phyloP scores from a whole-genome alignment of 2,888 invertebrate species.

The Sinotaia quadrata region DNA sequence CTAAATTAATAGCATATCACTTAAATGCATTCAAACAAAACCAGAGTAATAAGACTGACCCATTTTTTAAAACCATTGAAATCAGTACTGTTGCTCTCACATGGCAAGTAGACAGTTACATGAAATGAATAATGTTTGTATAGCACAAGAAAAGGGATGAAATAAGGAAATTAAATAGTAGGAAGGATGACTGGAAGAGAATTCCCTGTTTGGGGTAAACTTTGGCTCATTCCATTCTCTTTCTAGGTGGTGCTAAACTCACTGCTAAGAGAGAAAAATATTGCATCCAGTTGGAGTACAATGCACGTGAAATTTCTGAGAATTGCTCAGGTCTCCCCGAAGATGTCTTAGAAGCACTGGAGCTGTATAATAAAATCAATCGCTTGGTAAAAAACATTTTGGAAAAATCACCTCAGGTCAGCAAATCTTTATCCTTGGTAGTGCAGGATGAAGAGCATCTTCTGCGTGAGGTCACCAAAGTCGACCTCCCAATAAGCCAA shows the following conservation, averaged over 20 bases:
- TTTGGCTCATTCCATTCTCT: too few relatives aligned
- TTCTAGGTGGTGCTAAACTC: slow-evolving; percentile 51
- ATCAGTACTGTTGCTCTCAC: too few relatives aligned
- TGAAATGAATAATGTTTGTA: too few relatives aligned
- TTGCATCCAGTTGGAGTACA: slow-evolving; percentile 49
- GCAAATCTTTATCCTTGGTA: slow-evolving; percentile 48
- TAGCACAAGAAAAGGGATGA: too few relatives aligned
- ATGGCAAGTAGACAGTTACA: slow-evolving; percentile 7
- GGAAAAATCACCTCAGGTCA: slow-evolving; percentile 48
- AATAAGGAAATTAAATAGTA: too few relatives aligned
- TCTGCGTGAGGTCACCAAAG: slow-evolving; percentile 52
- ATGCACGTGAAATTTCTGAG: slow-evolving; percentile 46
- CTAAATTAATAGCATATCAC: too few relatives aligned
- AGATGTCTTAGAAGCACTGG: slow-evolving; percentile 45
- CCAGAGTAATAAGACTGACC: too few relatives aligned
- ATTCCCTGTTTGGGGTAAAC: too few relatives aligned
- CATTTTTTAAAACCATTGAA: too few relatives aligned
- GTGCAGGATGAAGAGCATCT: slow-evolving; percentile 52
- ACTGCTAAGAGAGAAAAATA: slow-evolving; percentile 48
- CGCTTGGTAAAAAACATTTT: slow-evolving; percentile 50
- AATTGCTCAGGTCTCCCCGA: slow-evolving; percentile 47
- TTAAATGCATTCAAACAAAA: too few relatives aligned
- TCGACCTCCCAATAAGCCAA: slow-evolving; percentile 43
- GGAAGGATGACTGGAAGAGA: too few relatives aligned
- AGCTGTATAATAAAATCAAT: slow-evolving; percentile 50